These are phyloP conservation scores for Leptobrachium leishanense DNA, from an alignment of 2,113 vertebrate genomes.

Conservation along the genomic window DNA sequence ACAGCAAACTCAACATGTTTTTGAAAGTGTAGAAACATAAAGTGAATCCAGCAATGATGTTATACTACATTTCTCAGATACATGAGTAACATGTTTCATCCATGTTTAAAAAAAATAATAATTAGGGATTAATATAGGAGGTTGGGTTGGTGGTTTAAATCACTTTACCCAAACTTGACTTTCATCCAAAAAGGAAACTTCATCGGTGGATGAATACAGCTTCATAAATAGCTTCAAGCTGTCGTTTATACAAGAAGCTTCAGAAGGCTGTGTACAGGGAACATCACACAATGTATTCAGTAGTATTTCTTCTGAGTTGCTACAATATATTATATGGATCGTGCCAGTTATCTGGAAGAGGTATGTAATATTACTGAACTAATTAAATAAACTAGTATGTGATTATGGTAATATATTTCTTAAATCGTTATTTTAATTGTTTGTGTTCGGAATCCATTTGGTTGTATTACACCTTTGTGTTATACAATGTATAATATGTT, in stretches of 20 bases:
- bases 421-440: too few species aligned
- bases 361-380: conserved; percentile 44
- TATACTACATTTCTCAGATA: too few species aligned
- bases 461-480: too few species aligned
- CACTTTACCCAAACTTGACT: conserved; percentile 59
- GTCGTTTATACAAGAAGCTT: conserved; percentile 26
- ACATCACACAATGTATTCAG: conserved; percentile 42
- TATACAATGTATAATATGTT: too few species aligned
- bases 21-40: too few species aligned
- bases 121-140: neutral
- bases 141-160: conserved; percentile 17
- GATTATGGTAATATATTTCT: too few species aligned
- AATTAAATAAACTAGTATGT: too few species aligned
- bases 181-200: conserved; percentile 54
- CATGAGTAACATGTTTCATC: too few species aligned
- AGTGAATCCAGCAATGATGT: too few species aligned
- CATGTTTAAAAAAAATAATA: conserved; percentile 13
- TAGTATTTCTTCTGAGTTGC: conserved; percentile 47
- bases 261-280: neutral
- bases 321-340: conserved; percentile 41
- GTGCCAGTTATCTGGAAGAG: conserved; percentile 52
- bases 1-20: too few species aligned
- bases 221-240: conserved; percentile 60
- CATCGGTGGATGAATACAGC: conserved; percentile 57
- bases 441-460: too few species aligned